Evolutionary conservation across 1,140 invertebrate species (phyloP).

Genomic region (Nephila pilipes): DNA sequence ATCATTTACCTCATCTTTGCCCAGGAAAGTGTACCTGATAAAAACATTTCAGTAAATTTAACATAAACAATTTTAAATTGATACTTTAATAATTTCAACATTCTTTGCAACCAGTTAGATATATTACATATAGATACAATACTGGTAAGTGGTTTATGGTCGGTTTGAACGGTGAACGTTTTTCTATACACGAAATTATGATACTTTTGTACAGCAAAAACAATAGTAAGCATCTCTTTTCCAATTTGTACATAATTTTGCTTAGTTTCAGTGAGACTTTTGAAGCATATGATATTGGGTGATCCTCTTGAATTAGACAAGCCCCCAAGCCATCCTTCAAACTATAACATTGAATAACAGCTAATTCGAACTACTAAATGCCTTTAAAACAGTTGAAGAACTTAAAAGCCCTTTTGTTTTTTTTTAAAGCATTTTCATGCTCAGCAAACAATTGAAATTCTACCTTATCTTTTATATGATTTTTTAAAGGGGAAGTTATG

Average conservation of each 20-base stretch:
- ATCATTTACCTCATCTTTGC: no score
- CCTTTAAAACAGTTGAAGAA: conserved; percentile 47
- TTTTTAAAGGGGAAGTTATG: conserved; percentile 53
- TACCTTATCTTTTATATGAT: conserved; percentile 2
- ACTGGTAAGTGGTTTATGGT: conserved; percentile 79
- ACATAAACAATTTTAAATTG: no score
- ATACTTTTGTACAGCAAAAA: conserved; percentile 82
- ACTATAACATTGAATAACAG: conserved; percentile 62
- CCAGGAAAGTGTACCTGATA: no score
- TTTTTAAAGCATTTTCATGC: conserved; percentile 16
- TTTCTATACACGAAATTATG: conserved; percentile 81
- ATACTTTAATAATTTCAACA: no score
- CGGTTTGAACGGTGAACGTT: conserved; percentile 79
- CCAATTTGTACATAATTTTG: conserved; percentile 83
- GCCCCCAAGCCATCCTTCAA: conserved; percentile 51
- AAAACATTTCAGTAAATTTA: no score
- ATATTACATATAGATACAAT: no score
- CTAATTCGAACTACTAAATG: conserved; percentile 33
- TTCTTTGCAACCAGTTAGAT: no score
- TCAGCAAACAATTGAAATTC: conserved; percentile 48
- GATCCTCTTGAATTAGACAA: conserved; percentile 46
- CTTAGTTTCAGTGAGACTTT: conserved; percentile 81
- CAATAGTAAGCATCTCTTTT: conserved; percentile 82
- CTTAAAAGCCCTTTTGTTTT: conserved; percentile 30
- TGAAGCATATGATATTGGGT: conserved; percentile 81